phyloP scores from a whole-genome alignment of 1,140 invertebrate species.

The Mizuhopecten yessoensis region DNA sequence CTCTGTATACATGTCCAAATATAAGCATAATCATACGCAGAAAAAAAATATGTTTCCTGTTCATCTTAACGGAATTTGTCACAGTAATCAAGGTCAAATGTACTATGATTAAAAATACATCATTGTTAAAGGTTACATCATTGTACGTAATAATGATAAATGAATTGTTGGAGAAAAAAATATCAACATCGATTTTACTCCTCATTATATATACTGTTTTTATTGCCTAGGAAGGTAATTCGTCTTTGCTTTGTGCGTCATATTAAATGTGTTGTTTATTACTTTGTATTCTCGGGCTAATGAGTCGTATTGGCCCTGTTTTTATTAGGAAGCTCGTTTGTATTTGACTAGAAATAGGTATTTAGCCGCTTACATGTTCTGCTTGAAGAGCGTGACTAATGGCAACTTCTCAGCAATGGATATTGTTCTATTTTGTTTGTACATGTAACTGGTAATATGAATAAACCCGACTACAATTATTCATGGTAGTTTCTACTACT shows the following conservation, averaged over 20 bases:
- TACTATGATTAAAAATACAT: neutral
- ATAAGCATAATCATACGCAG: neutral
- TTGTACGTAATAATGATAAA: neutral
- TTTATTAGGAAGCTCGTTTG: neutral
- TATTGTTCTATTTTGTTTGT: too few species aligned
- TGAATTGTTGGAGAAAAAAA: neutral
- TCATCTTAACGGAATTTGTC: neutral
- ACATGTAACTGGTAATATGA: too few species aligned
- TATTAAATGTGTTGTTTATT: neutral
- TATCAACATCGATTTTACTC: neutral
- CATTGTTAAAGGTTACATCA: neutral
- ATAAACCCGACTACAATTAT: too few species aligned
- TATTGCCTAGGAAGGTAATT: neutral
- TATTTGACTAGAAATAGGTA: too few species aligned
- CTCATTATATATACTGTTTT: neutral
- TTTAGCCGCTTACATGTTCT: too few species aligned
- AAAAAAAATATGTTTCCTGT: neutral
- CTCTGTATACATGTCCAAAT: neutral
- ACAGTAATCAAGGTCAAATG: neutral
- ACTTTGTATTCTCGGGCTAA: neutral
- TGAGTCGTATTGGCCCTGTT: neutral
- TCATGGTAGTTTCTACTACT: too few species aligned
- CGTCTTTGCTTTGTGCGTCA: neutral
- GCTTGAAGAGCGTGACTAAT: too few species aligned
- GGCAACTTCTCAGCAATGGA: too few species aligned